Percentiles rank a stretch among this genome's conserved stretches.
phyloP scores from a whole-genome alignment of 2,888 invertebrate genomes.

The Timandra comae region DNA sequence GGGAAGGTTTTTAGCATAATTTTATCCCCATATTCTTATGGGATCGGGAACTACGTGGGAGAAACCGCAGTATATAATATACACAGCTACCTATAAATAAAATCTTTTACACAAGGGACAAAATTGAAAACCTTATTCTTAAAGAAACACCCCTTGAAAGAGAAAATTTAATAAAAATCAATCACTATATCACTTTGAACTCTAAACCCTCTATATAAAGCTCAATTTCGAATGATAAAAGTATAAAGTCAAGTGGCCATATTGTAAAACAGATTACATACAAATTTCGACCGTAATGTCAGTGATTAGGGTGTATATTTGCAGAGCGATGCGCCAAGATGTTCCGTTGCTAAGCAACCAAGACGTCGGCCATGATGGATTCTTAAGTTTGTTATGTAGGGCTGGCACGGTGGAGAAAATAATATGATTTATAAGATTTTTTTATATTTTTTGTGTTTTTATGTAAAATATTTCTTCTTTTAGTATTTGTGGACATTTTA shows the following conservation, averaged over 20 bases:
- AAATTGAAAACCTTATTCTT: too few species aligned
- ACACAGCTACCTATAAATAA: too few species aligned
- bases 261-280: conserved; percentile 12
- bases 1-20: too few species aligned
- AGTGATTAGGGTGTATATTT: conserved; percentile 26
- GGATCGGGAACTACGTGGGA: too few species aligned
- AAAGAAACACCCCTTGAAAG: too few species aligned
- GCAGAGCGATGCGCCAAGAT: conserved; percentile 35
- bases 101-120: too few species aligned
- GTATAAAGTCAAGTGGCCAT: background rate
- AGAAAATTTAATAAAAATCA: background rate
- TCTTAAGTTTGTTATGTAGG: conserved; percentile 51
- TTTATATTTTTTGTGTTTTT: too few species aligned
- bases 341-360: conserved; percentile 49
- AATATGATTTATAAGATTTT: too few species aligned
- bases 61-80: too few species aligned
- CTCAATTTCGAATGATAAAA: conserved; percentile 10
- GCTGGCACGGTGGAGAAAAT: conserved; percentile 32
- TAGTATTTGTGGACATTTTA: too few species aligned
- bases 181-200: conserved; percentile 15
- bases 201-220: conserved; percentile 2
- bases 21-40: too few species aligned
- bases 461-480: too few species aligned
- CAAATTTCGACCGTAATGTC: conserved; percentile 20
- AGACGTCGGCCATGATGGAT: conserved; percentile 60